These are phyloP conservation scores for Falcaria lacertinaria DNA, from an alignment of 2,888 invertebrate species.

Conservation along the genomic window DNA sequence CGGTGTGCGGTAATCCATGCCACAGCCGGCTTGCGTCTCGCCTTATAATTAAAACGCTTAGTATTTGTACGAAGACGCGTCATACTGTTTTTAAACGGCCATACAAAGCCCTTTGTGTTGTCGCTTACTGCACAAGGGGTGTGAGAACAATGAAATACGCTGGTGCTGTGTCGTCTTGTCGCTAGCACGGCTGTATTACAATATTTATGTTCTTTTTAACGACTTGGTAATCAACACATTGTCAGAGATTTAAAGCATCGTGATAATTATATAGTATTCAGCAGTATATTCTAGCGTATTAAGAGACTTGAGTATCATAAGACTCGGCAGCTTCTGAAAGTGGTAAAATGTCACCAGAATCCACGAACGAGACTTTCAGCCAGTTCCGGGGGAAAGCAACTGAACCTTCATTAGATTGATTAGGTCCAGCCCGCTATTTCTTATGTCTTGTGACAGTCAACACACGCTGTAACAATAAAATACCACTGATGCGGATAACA, in stretches of 20 bases:
- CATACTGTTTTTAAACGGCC: not conserved
- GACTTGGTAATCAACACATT: too few relatives aligned
- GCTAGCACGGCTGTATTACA: too few relatives aligned
- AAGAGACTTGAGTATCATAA: too few relatives aligned
- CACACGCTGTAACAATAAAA: not conserved
- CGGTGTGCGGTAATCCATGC: constrained; percentile 28
- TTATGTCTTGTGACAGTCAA: not conserved
- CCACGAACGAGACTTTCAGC: too few relatives aligned
- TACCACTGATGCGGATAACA: constrained; percentile 21
- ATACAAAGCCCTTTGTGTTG: not conserved
- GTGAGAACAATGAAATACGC: not conserved
- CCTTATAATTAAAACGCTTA: constrained; percentile 1
- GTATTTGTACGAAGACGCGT: not conserved
- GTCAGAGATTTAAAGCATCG: too few relatives aligned
- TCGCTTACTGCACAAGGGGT: not conserved
- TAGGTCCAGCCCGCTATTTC: not conserved
- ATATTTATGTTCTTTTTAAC: too few relatives aligned
- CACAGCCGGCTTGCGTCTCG: constrained; percentile 19
- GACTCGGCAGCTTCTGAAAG: too few relatives aligned
- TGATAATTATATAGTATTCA: too few relatives aligned
- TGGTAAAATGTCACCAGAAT: too few relatives aligned
- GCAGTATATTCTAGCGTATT: too few relatives aligned
- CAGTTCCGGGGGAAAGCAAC: too few relatives aligned
- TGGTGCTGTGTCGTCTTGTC: not conserved
- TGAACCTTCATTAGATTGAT: too few relatives aligned